Evolutionary conservation across 2,888 invertebrate species (phyloP).

Genomic region (Gymnosoma rotundatum): DNA sequence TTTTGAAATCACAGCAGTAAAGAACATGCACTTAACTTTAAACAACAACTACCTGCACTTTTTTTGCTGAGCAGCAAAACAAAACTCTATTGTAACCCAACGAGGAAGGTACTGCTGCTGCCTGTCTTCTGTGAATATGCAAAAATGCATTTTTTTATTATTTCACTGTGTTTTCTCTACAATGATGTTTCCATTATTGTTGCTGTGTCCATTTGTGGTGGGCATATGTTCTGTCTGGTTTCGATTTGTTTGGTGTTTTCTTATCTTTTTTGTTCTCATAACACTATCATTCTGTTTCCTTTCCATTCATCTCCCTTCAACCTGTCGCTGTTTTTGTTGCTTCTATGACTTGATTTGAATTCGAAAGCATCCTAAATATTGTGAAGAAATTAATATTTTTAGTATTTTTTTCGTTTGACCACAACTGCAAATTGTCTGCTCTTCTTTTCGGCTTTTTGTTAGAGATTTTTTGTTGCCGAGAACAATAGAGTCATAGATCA

Average conservation of each 20-base stretch:
- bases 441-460: neutral
- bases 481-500: slow-evolving; percentile 69
- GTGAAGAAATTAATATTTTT: slow-evolving; percentile 15
- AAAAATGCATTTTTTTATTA: slow-evolving; percentile 62
- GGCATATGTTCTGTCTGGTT: slow-evolving; percentile 59
- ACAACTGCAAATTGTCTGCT: slow-evolving; percentile 38
- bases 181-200: slow-evolving; percentile 38
- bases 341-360: slow-evolving; percentile 61
- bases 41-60: slow-evolving; percentile 62
- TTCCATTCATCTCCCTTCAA: slow-evolving; percentile 7
- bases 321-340: neutral
- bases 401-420: slow-evolving; percentile 40
- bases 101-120: slow-evolving; percentile 14
- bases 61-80: neutral
- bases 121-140: slow-evolving; percentile 11
- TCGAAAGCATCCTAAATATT: slow-evolving; percentile 19
- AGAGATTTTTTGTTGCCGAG: neutral
- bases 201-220: slow-evolving; percentile 42
- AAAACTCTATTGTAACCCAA: slow-evolving; percentile 25
- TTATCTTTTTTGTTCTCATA: slow-evolving; percentile 68
- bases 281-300: slow-evolving; percentile 10
- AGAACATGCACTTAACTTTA: slow-evolving; percentile 51
- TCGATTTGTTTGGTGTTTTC: slow-evolving; percentile 57
- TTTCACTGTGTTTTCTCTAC: slow-evolving; percentile 11
- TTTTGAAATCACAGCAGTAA: neutral